Evolutionary conservation across 2,113 vertebrate species (phyloP).

Genomic region (Hippocampus comes): DNA sequence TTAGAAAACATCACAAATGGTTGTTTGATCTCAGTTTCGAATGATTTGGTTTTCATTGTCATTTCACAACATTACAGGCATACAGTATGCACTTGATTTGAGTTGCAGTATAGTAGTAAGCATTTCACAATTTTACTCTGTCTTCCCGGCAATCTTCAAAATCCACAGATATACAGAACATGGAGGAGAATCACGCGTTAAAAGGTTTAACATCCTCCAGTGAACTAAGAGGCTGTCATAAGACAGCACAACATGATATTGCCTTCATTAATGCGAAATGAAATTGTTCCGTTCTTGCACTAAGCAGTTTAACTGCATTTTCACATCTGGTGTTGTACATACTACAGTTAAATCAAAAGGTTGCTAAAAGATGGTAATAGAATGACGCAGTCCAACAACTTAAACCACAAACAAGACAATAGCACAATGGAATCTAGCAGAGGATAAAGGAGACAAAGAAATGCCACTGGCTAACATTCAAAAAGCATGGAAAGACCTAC

Average conservation of each 20-base stretch:
- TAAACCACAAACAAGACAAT: constrained; percentile 28
- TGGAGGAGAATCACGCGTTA: neutral
- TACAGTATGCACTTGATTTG: too few species aligned
- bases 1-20: too few species aligned
- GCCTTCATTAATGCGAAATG: too few species aligned
- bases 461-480: constrained; percentile 31
- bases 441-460: constrained; percentile 34
- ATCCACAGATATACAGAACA: neutral
- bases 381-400: neutral
- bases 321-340: neutral
- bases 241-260: neutral
- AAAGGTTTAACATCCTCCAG: neutral
- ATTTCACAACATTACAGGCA: too few species aligned
- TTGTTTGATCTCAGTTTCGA: too few species aligned
- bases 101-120: too few species aligned
- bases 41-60: too few species aligned
- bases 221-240: neutral
- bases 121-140: too few species aligned
- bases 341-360: neutral
- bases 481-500: constrained; percentile 26
- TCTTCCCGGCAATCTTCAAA: neutral
- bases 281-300: too few species aligned
- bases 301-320: neutral
- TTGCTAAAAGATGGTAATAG: neutral
- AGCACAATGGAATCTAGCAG: constrained; percentile 40